Percentiles rank a stretch among this genome's conserved stretches.
Conservation (phyloP, 2,113 vertebrate genomes). For the Tringa solitaria region DNA sequence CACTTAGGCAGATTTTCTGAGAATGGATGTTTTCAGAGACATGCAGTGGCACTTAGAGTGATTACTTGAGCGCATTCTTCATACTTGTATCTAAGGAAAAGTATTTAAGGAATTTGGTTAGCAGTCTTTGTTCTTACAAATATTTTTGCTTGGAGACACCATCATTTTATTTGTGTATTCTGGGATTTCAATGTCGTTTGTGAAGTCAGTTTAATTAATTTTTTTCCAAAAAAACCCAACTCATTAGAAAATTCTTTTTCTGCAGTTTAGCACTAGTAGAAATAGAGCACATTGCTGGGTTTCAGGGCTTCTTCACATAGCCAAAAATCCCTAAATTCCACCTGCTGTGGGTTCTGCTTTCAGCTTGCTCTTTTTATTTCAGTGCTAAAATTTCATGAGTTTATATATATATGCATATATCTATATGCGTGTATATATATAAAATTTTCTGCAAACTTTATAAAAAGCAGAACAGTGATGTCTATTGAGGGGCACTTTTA, state of each 20-base stretch:
- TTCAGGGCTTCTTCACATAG: neutral
- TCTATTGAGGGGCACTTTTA: neutral
- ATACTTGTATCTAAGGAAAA: slow-evolving; percentile 42
- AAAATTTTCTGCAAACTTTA: neutral
- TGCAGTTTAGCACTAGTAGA: neutral
- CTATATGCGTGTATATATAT: no score
- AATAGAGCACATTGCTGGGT: neutral
- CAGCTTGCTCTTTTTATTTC: neutral
- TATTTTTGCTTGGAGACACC: slow-evolving; percentile 46
- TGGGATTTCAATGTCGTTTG: neutral
- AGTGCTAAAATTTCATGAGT: neutral
- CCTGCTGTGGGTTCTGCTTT: neutral
- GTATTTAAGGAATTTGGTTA: slow-evolving; percentile 55
- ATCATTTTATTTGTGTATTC: neutral
- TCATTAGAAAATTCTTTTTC: neutral
- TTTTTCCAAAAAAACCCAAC: neutral
- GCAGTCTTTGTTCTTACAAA: slow-evolving; percentile 40
- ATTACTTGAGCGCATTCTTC: slow-evolving; percentile 56
- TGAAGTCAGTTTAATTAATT: slow-evolving; percentile 20
- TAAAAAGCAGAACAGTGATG: neutral
- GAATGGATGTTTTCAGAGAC: slow-evolving; percentile 45
- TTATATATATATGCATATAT: neutral
- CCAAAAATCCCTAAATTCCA: neutral
- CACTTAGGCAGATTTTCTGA: slow-evolving; percentile 38
- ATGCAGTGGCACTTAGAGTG: neutral